Conservation (phyloP, 35 echinoderm and acorn worm genomes). For the Holothuria glaberrima region DNA sequence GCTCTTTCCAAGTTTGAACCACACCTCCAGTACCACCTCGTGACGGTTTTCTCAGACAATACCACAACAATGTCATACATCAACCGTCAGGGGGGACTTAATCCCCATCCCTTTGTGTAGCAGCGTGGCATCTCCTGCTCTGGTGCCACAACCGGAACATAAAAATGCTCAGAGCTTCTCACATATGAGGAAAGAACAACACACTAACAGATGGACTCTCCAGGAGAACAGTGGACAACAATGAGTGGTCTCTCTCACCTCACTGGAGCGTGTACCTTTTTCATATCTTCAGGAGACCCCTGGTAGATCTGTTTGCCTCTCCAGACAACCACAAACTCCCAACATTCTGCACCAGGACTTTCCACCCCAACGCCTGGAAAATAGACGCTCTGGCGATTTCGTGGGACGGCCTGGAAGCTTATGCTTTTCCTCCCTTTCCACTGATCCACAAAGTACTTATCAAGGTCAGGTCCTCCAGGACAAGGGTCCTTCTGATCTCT, state of each 20-base stretch:
- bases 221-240: not conserved
- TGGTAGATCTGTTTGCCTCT: not conserved
- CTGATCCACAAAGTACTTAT: not conserved
- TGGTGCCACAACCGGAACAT: too few relatives aligned
- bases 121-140: not conserved
- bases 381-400: not conserved
- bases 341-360: not conserved
- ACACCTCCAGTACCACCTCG: not conserved
- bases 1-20: not conserved
- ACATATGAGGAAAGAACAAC: too few relatives aligned
- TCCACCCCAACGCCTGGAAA: not conserved
- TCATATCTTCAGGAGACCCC: not conserved
- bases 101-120: not conserved
- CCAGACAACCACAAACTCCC: too few relatives aligned
- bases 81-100: not conserved
- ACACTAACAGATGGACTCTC: not conserved
- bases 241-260: not conserved
- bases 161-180: too few relatives aligned
- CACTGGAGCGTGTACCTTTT: not conserved
- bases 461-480: not conserved
- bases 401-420: not conserved
- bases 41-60: too few relatives aligned
- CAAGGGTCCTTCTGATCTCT: not conserved
- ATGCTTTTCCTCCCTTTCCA: conserved; percentile 31
- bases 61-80: too few relatives aligned